These are phyloP conservation scores for Pedetes capensis DNA, from an alignment of 2,113 vertebrate genomes.

Conservation along the genomic window DNA sequence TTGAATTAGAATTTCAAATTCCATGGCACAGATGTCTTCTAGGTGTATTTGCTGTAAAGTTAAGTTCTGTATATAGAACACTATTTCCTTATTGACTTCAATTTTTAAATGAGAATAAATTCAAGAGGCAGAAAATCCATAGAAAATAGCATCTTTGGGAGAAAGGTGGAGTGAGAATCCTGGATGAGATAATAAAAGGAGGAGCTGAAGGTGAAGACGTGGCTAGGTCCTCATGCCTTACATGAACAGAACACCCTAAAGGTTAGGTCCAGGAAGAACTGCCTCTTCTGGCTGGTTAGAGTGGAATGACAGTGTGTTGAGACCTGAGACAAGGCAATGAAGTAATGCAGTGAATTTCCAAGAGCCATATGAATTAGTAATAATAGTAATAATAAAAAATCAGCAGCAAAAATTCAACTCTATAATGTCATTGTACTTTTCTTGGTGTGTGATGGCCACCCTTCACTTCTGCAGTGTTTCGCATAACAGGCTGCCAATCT, in stretches of 20 bases:
- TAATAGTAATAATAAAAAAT: neutral
- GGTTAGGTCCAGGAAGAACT: neutral
- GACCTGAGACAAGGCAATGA: neutral
- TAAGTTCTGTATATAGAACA: neutral
- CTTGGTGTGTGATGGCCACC: neutral
- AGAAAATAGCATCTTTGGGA: neutral
- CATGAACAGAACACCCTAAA: neutral
- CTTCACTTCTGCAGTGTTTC: neutral
- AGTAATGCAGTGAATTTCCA: neutral
- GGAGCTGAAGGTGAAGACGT: neutral
- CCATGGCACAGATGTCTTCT: neutral
- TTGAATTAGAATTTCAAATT: neutral
- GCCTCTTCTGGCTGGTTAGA: neutral
- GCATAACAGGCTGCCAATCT: neutral
- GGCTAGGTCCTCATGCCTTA: neutral
- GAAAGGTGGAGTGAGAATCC: neutral
- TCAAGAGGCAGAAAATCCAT: neutral
- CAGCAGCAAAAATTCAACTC: neutral
- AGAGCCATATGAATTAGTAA: neutral
- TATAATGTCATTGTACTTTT: neutral
- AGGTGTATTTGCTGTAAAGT: neutral
- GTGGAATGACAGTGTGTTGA: neutral
- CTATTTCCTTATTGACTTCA: neutral
- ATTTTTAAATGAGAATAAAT: constrained; percentile 26
- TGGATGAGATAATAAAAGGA: neutral